These are phyloP conservation scores for Taurulus bubalis DNA, from an alignment of 2,113 vertebrate genomes.

Conservation along the genomic window DNA sequence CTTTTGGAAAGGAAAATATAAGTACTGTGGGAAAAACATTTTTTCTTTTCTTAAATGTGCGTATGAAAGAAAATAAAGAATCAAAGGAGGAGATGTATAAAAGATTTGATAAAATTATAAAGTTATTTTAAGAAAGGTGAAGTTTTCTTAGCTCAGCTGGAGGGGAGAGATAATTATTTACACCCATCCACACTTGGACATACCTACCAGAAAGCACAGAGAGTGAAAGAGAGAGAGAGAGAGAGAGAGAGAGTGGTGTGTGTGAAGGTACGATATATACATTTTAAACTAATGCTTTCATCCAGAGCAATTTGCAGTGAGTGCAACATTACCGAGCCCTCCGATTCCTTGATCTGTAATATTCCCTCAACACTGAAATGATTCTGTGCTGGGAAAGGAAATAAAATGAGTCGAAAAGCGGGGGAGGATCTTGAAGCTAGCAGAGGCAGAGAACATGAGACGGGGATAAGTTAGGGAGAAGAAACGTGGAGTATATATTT, in stretches of 20 bases:
- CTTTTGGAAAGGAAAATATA: conserved; percentile 28
- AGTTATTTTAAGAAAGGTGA: conserved; percentile 32
- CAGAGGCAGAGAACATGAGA: background rate
- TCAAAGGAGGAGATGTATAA: conserved; percentile 28
- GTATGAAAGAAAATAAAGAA: conserved; percentile 44
- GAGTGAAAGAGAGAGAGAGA: too few relatives aligned
- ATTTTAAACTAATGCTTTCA: conserved; percentile 38
- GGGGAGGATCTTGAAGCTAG: conserved; percentile 2
- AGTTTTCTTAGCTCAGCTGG: conserved; percentile 11
- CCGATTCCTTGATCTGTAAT: conserved; percentile 10
- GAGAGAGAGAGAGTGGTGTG: too few relatives aligned
- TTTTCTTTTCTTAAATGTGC: background rate
- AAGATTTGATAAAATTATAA: conserved; percentile 34
- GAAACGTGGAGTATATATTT: background rate
- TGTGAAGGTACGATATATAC: conserved; percentile 28
- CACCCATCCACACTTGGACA: background rate
- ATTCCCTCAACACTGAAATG: conserved; percentile 9
- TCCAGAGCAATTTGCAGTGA: conserved; percentile 18
- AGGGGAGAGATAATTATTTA: conserved; percentile 3
- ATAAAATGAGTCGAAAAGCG: conserved; percentile 1
- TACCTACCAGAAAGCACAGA: conserved; percentile 7
- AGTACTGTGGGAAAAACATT: conserved; percentile 19
- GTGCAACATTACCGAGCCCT: conserved; percentile 20
- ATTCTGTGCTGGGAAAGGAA: conserved; percentile 10
- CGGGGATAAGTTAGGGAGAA: background rate